Evolutionary conservation across 2,797 vertebrate species (phyloP).

Genomic region (Mus caroli): DNA sequence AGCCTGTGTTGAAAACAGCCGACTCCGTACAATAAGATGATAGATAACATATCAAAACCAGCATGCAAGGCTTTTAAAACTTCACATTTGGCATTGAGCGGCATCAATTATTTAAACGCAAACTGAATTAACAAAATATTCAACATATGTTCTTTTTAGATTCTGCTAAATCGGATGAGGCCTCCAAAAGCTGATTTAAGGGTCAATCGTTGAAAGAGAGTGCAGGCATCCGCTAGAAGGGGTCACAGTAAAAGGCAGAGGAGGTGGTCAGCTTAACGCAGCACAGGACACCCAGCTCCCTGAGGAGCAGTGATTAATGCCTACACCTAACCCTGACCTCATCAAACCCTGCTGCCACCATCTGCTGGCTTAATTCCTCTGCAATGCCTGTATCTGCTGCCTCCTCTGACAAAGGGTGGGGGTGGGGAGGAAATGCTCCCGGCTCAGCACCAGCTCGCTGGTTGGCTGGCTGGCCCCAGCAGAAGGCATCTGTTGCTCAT

Average conservation of each 20-base stretch:
- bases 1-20: constrained; percentile 70
- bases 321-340: constrained; percentile 90
- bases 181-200: constrained; percentile 54
- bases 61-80: constrained; percentile 72
- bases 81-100: constrained; percentile 76
- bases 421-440: constrained; percentile 78
- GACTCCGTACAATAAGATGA: constrained; percentile 56
- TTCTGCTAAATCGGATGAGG: constrained; percentile 82
- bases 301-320: constrained; percentile 87
- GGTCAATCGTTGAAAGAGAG: constrained; percentile 57
- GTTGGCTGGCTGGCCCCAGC: constrained; percentile 90
- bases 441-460: constrained; percentile 86
- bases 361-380: constrained; percentile 91
- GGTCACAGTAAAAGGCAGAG: constrained; percentile 55
- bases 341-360: constrained; percentile 90
- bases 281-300: constrained; percentile 83
- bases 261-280: constrained; percentile 85
- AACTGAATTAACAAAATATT: constrained; percentile 88
- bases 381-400: constrained; percentile 90
- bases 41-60: constrained; percentile 74
- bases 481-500: constrained; percentile 94
- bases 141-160: constrained; percentile 87
- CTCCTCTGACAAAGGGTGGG: constrained; percentile 86
- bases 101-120: constrained; percentile 86
- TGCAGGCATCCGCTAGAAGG: constrained; percentile 67